phyloP scores from a whole-genome alignment of 2,888 invertebrate species.

The Pterostichus niger region DNA sequence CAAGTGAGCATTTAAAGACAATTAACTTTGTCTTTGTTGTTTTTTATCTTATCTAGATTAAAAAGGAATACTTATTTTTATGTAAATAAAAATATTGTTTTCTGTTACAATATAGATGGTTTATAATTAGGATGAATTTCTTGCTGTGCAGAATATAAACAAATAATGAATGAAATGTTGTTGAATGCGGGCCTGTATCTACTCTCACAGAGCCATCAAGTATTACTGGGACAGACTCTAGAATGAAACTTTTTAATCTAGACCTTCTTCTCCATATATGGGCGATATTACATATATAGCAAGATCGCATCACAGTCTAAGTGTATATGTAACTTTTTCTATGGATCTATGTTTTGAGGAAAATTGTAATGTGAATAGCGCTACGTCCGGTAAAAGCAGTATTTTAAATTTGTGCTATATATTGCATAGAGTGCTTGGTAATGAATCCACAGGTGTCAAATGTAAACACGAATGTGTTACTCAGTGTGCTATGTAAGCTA shows the following conservation, averaged over 20 bases:
- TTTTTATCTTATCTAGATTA: too few relatives aligned
- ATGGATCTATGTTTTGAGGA: conserved; percentile 38
- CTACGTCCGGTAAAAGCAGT: conserved; percentile 6
- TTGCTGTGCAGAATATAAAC: too few relatives aligned
- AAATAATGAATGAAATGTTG: too few relatives aligned
- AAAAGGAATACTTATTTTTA: too few relatives aligned
- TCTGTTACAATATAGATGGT: too few relatives aligned
- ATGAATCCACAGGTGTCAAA: conserved; percentile 17
- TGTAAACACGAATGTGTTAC: not conserved
- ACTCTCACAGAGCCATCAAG: not conserved
- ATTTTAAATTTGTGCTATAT: conserved; percentile 17
- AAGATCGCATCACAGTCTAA: conserved; percentile 7
- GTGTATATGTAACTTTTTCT: conserved; percentile 9
- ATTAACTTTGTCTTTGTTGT: too few relatives aligned
- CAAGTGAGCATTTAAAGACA: too few relatives aligned
- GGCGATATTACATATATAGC: conserved; percentile 47
- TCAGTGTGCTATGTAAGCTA: conserved; percentile 17
- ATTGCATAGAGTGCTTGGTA: not conserved
- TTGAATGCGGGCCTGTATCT: not conserved
- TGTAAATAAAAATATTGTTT: too few relatives aligned
- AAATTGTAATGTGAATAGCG: conserved; percentile 9
- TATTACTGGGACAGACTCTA: conserved; percentile 18
- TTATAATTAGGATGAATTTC: too few relatives aligned
- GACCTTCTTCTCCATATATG: conserved; percentile 42
- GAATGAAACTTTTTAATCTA: conserved; percentile 52